Conservation (phyloP, 1,140 invertebrate species). For the Hydropsyche tenuis region DNA sequence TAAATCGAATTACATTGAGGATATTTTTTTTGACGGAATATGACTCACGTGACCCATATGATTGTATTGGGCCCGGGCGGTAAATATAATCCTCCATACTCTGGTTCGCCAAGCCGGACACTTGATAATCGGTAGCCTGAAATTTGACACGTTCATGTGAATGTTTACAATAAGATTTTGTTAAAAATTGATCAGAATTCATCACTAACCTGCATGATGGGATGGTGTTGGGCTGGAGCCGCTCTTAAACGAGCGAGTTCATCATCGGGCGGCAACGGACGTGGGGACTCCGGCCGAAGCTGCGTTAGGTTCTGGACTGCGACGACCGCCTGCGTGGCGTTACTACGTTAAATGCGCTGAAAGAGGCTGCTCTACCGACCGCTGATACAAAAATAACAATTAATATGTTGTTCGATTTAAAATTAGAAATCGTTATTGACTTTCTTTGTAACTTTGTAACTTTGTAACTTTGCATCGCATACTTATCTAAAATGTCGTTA, state of each 20-base stretch:
- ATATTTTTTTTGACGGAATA: conserved; percentile 62
- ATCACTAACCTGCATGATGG: conserved; percentile 43
- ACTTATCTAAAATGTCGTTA: too few relatives aligned
- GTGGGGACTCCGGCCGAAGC: conserved; percentile 7
- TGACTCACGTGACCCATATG: conserved; percentile 63
- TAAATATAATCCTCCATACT: conserved; percentile 61
- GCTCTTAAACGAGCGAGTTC: conserved; percentile 28
- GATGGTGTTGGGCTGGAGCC: conserved; percentile 38
- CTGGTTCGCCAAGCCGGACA: conserved; percentile 57
- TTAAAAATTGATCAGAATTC: not conserved
- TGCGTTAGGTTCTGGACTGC: conserved; percentile 37
- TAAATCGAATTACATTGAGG: conserved; percentile 56
- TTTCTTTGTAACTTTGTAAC: too few relatives aligned
- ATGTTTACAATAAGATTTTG: not conserved
- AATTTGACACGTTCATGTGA: not conserved
- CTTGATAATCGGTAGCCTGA: conserved; percentile 48
- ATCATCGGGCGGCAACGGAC: conserved; percentile 17
- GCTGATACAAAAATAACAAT: too few relatives aligned
- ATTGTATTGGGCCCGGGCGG: conserved; percentile 61
- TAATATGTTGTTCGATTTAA: too few relatives aligned
- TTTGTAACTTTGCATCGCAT: too few relatives aligned
- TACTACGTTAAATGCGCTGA: conserved; percentile 45
- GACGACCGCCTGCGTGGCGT: conserved; percentile 45
- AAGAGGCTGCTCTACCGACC: conserved; percentile 43
- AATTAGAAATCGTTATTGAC: too few relatives aligned